These are phyloP conservation scores for Cochlearius cochlearius DNA, from an alignment of 2,113 vertebrate genomes.

Conservation along the genomic window DNA sequence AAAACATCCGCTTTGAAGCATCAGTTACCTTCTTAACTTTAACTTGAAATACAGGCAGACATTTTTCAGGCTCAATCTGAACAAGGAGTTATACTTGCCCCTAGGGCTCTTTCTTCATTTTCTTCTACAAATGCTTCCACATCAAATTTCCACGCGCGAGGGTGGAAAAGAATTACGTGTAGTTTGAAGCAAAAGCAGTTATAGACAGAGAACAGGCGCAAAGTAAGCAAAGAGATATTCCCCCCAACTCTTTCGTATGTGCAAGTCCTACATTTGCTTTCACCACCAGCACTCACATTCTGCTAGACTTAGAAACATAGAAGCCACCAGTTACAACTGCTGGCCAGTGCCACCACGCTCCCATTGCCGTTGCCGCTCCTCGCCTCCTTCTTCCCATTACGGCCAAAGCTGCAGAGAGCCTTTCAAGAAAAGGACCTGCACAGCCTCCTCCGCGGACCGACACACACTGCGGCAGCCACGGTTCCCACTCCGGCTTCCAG, in stretches of 20 bases:
- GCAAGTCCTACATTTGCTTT: neutral
- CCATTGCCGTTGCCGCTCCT: rapidly evolving
- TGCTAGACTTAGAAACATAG: neutral
- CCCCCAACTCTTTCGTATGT: neutral
- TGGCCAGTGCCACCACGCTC: neutral
- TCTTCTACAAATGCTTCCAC: neutral
- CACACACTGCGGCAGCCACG: rapidly evolving
- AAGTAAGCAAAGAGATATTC: neutral
- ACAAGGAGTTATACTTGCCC: neutral
- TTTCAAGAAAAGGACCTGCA: neutral
- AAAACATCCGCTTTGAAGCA: neutral
- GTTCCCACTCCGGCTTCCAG: neutral
- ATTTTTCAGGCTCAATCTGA: neutral
- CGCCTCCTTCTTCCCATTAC: neutral
- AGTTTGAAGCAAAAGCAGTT: neutral
- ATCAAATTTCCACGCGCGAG: neutral
- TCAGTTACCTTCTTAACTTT: neutral
- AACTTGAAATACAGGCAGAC: neutral
- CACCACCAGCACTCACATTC: neutral
- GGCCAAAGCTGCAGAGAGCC: neutral
- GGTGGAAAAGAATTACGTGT: neutral
- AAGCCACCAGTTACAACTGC: neutral
- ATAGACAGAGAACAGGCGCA: neutral
- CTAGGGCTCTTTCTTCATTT: neutral
- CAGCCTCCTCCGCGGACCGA: rapidly evolving